These are phyloP conservation scores for Balaeniceps rex DNA, from an alignment of 2,113 vertebrate genomes.

Conservation along the genomic window DNA sequence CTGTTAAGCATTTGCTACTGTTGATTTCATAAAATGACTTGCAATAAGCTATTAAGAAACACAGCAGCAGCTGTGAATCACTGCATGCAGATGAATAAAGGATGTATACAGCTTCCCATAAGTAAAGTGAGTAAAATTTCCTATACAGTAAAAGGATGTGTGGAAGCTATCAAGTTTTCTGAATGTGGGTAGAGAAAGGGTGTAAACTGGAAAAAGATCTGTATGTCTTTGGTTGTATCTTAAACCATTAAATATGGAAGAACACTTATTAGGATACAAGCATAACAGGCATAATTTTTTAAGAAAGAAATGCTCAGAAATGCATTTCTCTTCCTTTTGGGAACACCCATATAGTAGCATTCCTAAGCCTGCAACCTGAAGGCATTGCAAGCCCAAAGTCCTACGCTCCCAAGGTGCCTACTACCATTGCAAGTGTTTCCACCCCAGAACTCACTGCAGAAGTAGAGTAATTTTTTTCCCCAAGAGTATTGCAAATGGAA, in stretches of 20 bases:
- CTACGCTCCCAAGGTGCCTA: neutral
- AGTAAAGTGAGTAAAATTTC: neutral
- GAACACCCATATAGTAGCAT: neutral
- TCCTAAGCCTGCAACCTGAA: neutral
- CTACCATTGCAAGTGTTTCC: neutral
- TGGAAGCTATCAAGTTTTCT: neutral
- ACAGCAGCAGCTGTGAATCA: neutral
- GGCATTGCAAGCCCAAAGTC: neutral
- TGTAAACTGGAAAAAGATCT: neutral
- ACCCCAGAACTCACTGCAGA: neutral
- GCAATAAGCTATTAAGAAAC: neutral
- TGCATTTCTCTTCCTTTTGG: neutral
- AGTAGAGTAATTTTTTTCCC: neutral
- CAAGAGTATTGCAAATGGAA: neutral
- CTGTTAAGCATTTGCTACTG: neutral
- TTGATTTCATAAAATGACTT: neutral
- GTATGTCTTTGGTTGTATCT: neutral
- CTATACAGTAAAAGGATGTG: neutral
- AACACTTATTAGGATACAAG: neutral
- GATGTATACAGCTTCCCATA: neutral
- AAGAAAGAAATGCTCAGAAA: neutral
- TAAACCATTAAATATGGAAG: neutral
- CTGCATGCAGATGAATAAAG: constrained; percentile 9
- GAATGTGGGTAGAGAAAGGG: neutral
- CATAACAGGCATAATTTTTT: neutral